Conservation (phyloP, 2,113 vertebrate species). For the Eleginops maclovinus region DNA sequence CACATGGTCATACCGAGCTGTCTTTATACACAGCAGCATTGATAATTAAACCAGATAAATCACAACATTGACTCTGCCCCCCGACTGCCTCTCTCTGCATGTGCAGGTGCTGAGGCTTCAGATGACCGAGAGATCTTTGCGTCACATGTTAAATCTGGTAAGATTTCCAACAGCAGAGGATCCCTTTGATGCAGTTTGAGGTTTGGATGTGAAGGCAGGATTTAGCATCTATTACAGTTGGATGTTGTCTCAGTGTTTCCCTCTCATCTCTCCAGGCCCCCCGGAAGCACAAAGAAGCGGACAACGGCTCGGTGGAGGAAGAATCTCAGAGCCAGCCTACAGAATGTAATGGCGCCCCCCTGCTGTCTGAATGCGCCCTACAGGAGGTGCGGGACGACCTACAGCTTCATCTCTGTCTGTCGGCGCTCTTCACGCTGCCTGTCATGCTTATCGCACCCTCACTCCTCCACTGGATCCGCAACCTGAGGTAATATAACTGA, state of each 20-base stretch:
- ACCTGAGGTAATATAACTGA: slow-evolving; percentile 86
- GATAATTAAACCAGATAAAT: background rate
- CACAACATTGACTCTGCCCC: too few relatives aligned
- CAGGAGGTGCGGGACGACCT: slow-evolving; percentile 86
- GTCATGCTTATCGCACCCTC: slow-evolving; percentile 89
- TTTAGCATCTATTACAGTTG: background rate
- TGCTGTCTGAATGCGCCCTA: slow-evolving; percentile 70
- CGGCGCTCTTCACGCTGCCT: slow-evolving; percentile 86
- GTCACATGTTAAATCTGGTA: slow-evolving; percentile 88
- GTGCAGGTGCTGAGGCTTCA: slow-evolving; percentile 90
- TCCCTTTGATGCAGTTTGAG: background rate
- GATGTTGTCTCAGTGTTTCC: background rate
- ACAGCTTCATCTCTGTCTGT: slow-evolving; percentile 88
- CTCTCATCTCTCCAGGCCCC: slow-evolving; percentile 71
- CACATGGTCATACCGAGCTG: background rate
- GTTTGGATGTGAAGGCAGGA: background rate
- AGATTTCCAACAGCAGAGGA: slow-evolving; percentile 47
- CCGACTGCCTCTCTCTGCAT: slow-evolving; percentile 18
- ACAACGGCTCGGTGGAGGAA: slow-evolving; percentile 37
- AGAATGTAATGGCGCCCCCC: slow-evolving; percentile 62
- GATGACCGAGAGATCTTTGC: slow-evolving; percentile 84
- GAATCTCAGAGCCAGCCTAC: slow-evolving; percentile 29
- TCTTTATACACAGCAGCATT: background rate
- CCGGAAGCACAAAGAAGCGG: slow-evolving; percentile 54
- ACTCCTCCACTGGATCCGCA: slow-evolving; percentile 93